Evolutionary conservation across 2,113 vertebrate species (phyloP).

Genomic region (Eurystomus gularis): DNA sequence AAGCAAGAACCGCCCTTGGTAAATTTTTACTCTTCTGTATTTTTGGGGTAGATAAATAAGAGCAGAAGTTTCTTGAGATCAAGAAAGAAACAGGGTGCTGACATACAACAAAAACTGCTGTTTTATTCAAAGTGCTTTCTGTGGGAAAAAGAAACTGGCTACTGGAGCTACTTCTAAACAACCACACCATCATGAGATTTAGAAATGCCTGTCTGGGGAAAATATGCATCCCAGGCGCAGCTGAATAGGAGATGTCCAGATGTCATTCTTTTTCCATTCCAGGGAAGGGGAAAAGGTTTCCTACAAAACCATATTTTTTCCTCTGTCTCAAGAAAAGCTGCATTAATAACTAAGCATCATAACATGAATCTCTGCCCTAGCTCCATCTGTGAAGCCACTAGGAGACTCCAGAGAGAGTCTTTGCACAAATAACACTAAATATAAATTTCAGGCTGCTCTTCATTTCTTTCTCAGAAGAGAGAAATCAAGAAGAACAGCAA

Average conservation of each 20-base stretch:
- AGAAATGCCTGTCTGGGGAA: neutral
- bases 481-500: neutral
- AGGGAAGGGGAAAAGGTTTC: slow-evolving; percentile 24
- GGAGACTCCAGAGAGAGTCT: neutral
- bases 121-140: neutral
- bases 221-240: neutral
- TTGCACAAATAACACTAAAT: neutral
- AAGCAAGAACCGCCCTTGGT: neutral
- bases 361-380: neutral
- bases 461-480: neutral
- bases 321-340: slow-evolving; percentile 21
- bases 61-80: neutral
- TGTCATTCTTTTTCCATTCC: slow-evolving; percentile 34
- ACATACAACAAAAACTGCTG: neutral
- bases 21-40: neutral
- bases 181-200: neutral
- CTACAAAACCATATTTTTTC: slow-evolving; percentile 16
- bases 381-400: slow-evolving; percentile 42
- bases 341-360: slow-evolving; percentile 17
- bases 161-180: neutral
- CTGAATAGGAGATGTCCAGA: slow-evolving; percentile 25
- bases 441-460: neutral
- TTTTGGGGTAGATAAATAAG: neutral
- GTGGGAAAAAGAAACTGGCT: slow-evolving; percentile 12
- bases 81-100: neutral